Base-by-base conservation (phyloP, 2,797 vertebrate species). In the Ctenochaetus hawaiiensis region DNA sequence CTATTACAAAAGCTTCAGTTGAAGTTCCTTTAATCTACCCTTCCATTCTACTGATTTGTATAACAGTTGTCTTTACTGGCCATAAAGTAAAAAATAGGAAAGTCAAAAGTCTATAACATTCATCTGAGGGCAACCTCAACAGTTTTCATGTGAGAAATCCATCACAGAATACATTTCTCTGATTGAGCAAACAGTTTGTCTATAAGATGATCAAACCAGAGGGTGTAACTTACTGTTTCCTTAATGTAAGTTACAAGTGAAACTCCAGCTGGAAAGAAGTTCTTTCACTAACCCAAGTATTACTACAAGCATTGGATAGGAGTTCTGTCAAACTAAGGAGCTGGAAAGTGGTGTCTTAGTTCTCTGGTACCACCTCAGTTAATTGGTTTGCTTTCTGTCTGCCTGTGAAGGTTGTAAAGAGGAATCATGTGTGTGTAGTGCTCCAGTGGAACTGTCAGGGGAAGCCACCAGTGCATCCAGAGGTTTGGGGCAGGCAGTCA, bases 371-470 rank as follows among this genome's bases (percentile, higher is more conserved):
- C 51, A 69, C 73, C 67, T 90, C 81, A 88, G 88, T 85, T 87
- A 94, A 91, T 95, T 81, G 94, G 94, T 89, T 94, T 94, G 94
- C 92, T 95, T 93, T 92, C 93, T 94, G 82, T 96, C 92, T 83
- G 93, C 75, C 78, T 94, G 94, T 72, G 93, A 90, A 88, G 94
- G 91, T 81, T 90, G 93, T 84, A 94, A 76, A 67, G 82, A 70
- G 63, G 90, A 91, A 85, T 90, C 80, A 76, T 82, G 87, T 75
- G 72, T 51, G 61, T 81, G 68, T 92, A 92, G 94, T 91, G 94
- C 82, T 77, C 83, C 83, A 88, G 94, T 70, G 82, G 90, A 95
- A 68, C 85, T 90, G 87, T 82, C 94, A 75, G 92, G 86, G 67
- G 94, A 95, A 72, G 95, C 89, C 67, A 89, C 73, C 53, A 82